Base-by-base conservation (phyloP, 35 echinoderm and acorn worm species). In the Heliocidaris tuberculata region DNA sequence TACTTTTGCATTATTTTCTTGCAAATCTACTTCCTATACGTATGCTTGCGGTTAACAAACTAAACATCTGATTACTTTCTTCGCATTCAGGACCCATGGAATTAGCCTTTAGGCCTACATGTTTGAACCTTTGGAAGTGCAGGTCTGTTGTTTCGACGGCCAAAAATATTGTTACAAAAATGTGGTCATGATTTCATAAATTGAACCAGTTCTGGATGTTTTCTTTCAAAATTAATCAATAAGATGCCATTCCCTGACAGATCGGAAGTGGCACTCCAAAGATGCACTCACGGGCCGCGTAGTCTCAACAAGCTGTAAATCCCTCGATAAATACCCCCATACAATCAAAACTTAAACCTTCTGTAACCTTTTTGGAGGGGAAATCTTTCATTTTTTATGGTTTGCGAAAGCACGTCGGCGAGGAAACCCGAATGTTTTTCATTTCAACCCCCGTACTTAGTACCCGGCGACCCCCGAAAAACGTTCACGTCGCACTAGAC, bases 181-280 rank as follows among this genome's bases (percentile, higher is more conserved):
- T 78, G 21, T 24, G 65, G 24, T 78, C 65, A 78, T 8, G 65
- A 5, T 78, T 78, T 78, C 65, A 78, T 27, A 42, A 42, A n/a
- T 24, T 78, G 65, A 70, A 70, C 60, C 60, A 2, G 21, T 24
- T 70, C 60, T 70, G 60, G 60, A 78, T 78, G 65, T 78, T 78
- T 78, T 78, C 65, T 78, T 78, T 78, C 65, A 78, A 78, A 78
- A 78, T n/a, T 17, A 78, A 78, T 78, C 65, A 78, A 78, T 78
- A 78, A 78, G 65, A 27, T 78, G 19, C 65, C 65, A 21, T 78
- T 78, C 65, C 27, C 4, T 78, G 65, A 89, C 87, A 24, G 24
- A 89, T 89, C 31, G 87, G 87, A 89, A 89, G 29, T 89, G 87
- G 87, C 87, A 32, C 31, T 89, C 65, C 16, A 89, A 42, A 89